phyloP scores from a whole-genome alignment of 2,797 vertebrate genomes.

The Squalus acanthias region DNA sequence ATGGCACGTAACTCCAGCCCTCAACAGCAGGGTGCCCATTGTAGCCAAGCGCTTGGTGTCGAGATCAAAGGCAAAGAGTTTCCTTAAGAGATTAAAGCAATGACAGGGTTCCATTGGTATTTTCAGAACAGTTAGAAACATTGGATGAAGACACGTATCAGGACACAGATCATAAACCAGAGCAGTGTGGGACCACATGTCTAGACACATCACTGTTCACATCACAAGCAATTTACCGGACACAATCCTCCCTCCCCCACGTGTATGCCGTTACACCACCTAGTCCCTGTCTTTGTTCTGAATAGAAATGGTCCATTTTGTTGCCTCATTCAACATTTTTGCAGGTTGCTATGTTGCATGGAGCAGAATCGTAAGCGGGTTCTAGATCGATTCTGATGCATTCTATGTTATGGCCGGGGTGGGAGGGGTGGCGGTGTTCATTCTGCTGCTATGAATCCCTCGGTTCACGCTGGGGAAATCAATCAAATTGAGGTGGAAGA shows the following conservation, averaged over 20 bases:
- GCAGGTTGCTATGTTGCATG: background rate
- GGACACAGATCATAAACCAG: background rate
- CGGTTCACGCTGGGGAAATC: too few species aligned
- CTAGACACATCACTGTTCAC: background rate
- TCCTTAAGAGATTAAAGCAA: conserved; percentile 50
- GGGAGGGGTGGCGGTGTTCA: background rate
- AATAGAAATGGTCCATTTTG: background rate
- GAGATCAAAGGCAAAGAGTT: conserved; percentile 85
- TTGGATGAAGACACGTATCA: background rate
- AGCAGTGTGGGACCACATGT: background rate
- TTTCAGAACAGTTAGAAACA: background rate
- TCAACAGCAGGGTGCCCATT: conserved; percentile 81
- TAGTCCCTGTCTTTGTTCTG: background rate
- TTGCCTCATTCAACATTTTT: background rate
- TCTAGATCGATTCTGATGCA: background rate
- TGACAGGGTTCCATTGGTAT: background rate
- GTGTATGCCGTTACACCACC: too few species aligned
- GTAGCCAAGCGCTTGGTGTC: conserved; percentile 83
- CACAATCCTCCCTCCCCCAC: too few species aligned
- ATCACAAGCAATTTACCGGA: background rate
- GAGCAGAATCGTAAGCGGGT: background rate
- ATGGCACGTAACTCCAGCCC: conserved; percentile 78
- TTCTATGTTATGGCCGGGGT: too few species aligned
- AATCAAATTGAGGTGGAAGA: background rate
- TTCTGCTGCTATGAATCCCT: background rate